A percentile compares a stretch with the other conserved stretches of the same genome.
phyloP scores from a whole-genome alignment of 2,113 vertebrate genomes.

The Myxocyprinus asiaticus region DNA sequence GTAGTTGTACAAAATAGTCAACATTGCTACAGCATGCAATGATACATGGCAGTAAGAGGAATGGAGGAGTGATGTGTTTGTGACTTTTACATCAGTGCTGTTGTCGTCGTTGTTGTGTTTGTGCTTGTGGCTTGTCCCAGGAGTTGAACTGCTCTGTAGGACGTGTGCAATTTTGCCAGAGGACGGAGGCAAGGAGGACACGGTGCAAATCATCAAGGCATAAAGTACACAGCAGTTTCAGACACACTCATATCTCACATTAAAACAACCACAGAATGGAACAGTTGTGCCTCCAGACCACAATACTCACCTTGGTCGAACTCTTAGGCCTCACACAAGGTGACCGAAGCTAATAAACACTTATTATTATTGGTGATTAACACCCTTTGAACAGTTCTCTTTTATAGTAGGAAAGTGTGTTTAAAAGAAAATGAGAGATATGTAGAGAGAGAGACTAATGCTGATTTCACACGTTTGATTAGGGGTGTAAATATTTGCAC shows the following conservation, averaged over 20 bases:
- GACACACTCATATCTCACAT: background rate
- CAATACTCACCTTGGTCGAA: conserved; percentile 31
- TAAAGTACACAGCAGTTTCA: conserved; percentile 11
- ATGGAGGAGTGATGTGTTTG: background rate
- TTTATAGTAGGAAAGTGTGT: background rate
- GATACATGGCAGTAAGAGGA: background rate
- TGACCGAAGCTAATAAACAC: background rate
- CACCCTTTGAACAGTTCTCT: background rate
- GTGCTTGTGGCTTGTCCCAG: background rate
- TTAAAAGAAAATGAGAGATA: background rate
- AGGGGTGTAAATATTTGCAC: background rate
- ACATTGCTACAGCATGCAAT: background rate
- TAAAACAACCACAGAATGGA: conserved; percentile 22
- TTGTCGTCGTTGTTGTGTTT: background rate
- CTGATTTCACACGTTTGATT: background rate
- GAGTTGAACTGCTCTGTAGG: conserved; percentile 20
- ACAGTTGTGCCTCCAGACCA: conserved; percentile 27
- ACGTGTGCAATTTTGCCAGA: conserved; percentile 7
- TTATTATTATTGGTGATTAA: background rate
- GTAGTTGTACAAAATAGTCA: background rate
- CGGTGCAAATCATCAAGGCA: conserved; percentile 23
- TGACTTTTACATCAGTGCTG: conserved; percentile 11
- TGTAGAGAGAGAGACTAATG: background rate
- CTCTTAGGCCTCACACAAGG: background rate
- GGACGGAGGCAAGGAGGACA: conserved; percentile 33